Conservation (phyloP, 2,888 invertebrate species). For the Antheraea yamamai region DNA sequence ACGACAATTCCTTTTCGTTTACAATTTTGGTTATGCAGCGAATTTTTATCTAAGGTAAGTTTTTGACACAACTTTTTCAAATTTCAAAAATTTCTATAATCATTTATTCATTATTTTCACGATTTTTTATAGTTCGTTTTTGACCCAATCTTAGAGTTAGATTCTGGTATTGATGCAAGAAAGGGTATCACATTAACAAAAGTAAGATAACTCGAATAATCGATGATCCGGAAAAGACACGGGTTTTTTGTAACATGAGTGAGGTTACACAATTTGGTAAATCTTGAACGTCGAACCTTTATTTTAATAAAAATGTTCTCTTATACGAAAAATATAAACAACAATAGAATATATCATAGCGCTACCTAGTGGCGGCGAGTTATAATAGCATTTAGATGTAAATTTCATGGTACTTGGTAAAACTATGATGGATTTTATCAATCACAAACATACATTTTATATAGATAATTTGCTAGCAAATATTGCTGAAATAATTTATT, state of each 20-base stretch:
- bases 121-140: not conserved
- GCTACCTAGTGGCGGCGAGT: too few species aligned
- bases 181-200: not conserved
- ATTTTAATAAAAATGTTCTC: not conserved
- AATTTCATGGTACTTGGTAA: too few species aligned
- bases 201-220: not conserved
- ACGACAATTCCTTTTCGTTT: not conserved
- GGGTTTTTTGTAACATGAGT: not conserved
- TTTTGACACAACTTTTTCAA: not conserved
- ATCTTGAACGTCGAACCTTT: not conserved
- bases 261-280: not conserved
- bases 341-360: not conserved
- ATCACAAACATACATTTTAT: too few species aligned
- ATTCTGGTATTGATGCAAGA: not conserved
- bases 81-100: not conserved
- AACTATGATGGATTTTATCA: too few species aligned
- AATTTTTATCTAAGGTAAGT: constrained; percentile 15
- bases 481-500: too few species aligned
- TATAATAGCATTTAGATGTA: too few species aligned
- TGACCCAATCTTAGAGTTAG: not conserved
- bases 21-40: constrained; percentile 16
- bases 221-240: not conserved
- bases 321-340: not conserved
- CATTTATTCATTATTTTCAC: too few species aligned
- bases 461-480: too few species aligned